Percentiles rank a stretch among this genome's conserved stretches.
Conservation (phyloP, 2,113 vertebrate species). For the Sprattus sprattus region DNA sequence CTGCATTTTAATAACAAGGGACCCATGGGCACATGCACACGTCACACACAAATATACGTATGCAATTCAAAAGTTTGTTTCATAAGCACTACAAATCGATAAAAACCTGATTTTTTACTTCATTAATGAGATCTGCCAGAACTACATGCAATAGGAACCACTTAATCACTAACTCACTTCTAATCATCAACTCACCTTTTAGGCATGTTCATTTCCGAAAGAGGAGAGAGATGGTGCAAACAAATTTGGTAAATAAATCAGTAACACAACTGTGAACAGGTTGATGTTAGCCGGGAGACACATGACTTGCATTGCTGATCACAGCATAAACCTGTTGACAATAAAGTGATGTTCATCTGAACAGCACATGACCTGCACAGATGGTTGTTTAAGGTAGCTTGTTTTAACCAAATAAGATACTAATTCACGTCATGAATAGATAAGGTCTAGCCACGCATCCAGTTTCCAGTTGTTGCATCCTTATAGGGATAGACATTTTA, state of each 20-base stretch:
- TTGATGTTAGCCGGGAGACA: too few relatives aligned
- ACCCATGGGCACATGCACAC: conserved; percentile 11
- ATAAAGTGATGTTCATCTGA: too few relatives aligned
- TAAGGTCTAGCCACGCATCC: too few relatives aligned
- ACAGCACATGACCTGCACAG: too few relatives aligned
- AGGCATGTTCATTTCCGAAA: neutral
- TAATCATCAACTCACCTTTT: neutral
- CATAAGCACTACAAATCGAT: neutral
- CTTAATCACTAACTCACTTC: neutral
- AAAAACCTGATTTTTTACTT: neutral
- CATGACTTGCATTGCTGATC: too few relatives aligned
- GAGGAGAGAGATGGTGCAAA: neutral
- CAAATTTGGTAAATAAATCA: neutral
- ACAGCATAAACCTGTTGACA: too few relatives aligned
- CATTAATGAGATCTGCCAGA: neutral
- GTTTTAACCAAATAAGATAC: too few relatives aligned
- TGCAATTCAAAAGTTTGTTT: neutral
- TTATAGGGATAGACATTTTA: too few relatives aligned
- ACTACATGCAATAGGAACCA: neutral
- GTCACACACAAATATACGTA: neutral
- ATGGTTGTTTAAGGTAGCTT: too few relatives aligned
- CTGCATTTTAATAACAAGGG: neutral
- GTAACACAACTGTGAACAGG: too few relatives aligned
- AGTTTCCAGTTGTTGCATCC: too few relatives aligned
- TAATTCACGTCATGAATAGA: too few relatives aligned